phyloP scores from a whole-genome alignment of 2,888 invertebrate genomes.

The Lithophane semibrunnea region DNA sequence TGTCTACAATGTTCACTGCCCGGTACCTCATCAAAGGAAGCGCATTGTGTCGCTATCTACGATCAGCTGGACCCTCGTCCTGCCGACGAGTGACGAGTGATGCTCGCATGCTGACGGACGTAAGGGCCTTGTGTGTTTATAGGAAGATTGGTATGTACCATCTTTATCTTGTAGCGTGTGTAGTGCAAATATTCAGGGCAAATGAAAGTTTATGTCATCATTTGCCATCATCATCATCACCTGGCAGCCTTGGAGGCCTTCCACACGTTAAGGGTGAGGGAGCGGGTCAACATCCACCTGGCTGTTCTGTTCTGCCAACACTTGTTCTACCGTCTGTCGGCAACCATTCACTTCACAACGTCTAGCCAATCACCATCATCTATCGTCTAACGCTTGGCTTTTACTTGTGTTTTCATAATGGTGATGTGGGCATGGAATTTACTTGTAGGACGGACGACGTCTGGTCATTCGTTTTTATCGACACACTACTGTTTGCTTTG shows the following conservation, averaged over 20 bases:
- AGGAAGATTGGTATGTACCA: not conserved
- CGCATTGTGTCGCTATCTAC: conserved; percentile 48
- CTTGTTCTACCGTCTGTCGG: not conserved
- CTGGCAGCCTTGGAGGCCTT: not conserved
- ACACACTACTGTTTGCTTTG: not conserved
- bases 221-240: not conserved
- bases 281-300: not conserved
- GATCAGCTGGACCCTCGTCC: conserved; percentile 46
- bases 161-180: not conserved
- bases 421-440: not conserved
- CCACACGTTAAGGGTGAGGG: not conserved
- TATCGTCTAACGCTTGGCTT: not conserved
- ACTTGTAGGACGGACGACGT: too few relatives aligned
- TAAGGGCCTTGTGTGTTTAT: not conserved
- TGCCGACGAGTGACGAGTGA: conserved; percentile 18
- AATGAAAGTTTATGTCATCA: not conserved
- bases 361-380: not conserved
- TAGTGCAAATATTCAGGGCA: not conserved
- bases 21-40: conserved; percentile 36
- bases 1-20: conserved; percentile 16
- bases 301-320: not conserved
- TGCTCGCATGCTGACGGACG: conserved; percentile 6
- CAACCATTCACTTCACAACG: not conserved
- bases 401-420: not conserved
- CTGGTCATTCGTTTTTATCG: not conserved